These are phyloP conservation scores for Pteromalus puparum DNA, from an alignment of 1,140 invertebrate species.

Conservation along the genomic window DNA sequence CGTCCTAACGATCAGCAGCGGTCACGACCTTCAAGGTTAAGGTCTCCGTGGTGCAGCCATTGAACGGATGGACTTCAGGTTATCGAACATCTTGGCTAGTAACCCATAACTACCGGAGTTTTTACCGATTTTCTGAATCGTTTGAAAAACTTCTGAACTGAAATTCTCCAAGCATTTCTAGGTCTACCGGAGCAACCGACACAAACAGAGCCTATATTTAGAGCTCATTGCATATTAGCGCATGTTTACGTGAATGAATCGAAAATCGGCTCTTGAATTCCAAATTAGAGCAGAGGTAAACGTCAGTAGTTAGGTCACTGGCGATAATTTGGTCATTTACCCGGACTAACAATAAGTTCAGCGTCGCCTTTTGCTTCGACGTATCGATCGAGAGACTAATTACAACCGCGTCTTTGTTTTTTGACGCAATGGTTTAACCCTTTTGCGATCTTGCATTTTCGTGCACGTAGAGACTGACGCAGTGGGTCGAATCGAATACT, in stretches of 20 bases:
- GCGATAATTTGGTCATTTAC: background rate
- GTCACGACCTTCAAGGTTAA: slow-evolving; percentile 14
- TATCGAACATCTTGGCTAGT: background rate
- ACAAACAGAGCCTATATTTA: background rate
- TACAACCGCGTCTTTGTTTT: background rate
- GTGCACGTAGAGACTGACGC: background rate
- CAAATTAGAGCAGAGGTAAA: background rate
- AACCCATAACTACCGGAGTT: background rate
- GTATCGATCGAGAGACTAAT: too few species aligned
- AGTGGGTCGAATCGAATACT: background rate
- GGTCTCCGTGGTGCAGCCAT: background rate
- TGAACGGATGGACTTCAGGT: background rate
- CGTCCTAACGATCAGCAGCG: background rate
- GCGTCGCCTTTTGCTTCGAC: too few species aligned
- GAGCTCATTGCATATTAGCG: background rate
- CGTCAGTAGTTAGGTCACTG: background rate
- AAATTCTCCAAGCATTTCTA: background rate
- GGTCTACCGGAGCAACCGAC: too few species aligned
- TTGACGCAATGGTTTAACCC: background rate
- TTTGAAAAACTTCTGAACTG: background rate
- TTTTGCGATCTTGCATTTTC: background rate
- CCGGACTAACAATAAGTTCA: background rate
- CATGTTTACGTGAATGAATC: background rate
- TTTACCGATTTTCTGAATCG: too few species aligned
- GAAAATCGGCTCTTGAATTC: too few species aligned